Base-by-base conservation (phyloP, 1,140 invertebrate genomes). In the Conopomorpha cramerella region DNA sequence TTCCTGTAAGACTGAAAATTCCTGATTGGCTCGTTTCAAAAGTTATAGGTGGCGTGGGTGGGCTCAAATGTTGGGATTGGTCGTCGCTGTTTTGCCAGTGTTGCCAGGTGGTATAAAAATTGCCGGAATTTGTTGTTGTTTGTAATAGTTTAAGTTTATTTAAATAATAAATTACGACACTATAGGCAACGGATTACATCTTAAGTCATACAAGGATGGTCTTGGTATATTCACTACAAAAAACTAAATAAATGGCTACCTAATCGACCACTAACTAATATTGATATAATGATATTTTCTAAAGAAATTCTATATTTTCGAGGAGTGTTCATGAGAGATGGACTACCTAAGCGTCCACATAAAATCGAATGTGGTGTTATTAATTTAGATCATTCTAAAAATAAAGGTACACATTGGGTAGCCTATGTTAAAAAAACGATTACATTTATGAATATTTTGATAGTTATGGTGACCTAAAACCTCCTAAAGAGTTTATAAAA, bases 381-480 rank as follows among this genome's bases (percentile, higher is more conserved):
- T 10, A 23, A 23, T 23, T 23, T 23, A 10, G 19, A 23, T 23
- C 4, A 23, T 23, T 23, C 19, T 23, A 10, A 4, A 6, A 23
- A 23, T 10, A 10, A 23, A 23, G 19, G 19, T 4, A 23, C 19
- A 23, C 19, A 23, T 10, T 23, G 19, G 19, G 19, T 23, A 23
- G 19, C 19, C 19, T 23, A 23, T 23, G 10, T 23, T 10, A 23
- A 23, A 23, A n/a, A n/a, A n/a, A n/a, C n/a, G n/a, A n/a, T n/a
- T n/a, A n/a, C n/a, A n/a, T n/a, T n/a, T n/a, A n/a, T n/a, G n/a
- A n/a, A n/a, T n/a, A n/a, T n/a, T n/a, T 44, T 41, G 38, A 63
- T 49, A 53, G 56, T 40, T 57, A 41, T 48, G 55, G 56, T 16
- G 43, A 66, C 39, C 39, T 66, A 17, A 38, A 40, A 49, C 59